These are phyloP conservation scores for Cheilosia impressa DNA, from an alignment of 2,888 invertebrate species.

Conservation along the genomic window DNA sequence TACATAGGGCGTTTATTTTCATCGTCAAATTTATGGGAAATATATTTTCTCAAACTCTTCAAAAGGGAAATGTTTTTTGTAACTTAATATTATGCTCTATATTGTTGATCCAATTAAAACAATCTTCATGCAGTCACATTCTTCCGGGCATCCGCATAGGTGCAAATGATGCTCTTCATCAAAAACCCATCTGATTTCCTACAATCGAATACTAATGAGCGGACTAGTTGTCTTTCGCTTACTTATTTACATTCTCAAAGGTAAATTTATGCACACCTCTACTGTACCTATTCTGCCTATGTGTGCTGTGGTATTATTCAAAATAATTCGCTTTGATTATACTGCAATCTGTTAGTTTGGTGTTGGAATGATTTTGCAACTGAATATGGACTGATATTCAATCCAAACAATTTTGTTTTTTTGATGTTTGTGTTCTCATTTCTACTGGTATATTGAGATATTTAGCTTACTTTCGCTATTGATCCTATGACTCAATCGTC, in stretches of 20 bases:
- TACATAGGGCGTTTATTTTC: too few species aligned
- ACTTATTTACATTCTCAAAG: constrained; percentile 9
- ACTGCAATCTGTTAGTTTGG: constrained; percentile 8
- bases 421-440: too few species aligned
- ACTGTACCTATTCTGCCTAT: not conserved
- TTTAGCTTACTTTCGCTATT: too few species aligned
- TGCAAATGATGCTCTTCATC: constrained; percentile 20
- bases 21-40: too few species aligned
- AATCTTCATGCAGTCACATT: too few species aligned
- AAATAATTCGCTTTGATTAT: constrained; percentile 28
- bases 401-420: too few species aligned
- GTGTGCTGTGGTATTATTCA: constrained; percentile 2
- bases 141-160: not conserved
- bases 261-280: constrained; percentile 32
- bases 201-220: constrained; percentile 48
- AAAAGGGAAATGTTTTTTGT: too few species aligned
- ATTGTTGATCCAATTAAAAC: not conserved
- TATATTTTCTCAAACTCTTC: too few species aligned
- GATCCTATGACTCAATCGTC: too few species aligned
- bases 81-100: not conserved
- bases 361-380: not conserved
- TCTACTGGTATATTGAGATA: too few species aligned
- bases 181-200: constrained; percentile 35
- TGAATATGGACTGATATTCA: not conserved
- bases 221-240: constrained; percentile 12